A percentile compares a stretch with the other conserved stretches of the same genome.
Conservation (phyloP, 2,888 invertebrate species). For the Chrysomela aeneicollis region DNA sequence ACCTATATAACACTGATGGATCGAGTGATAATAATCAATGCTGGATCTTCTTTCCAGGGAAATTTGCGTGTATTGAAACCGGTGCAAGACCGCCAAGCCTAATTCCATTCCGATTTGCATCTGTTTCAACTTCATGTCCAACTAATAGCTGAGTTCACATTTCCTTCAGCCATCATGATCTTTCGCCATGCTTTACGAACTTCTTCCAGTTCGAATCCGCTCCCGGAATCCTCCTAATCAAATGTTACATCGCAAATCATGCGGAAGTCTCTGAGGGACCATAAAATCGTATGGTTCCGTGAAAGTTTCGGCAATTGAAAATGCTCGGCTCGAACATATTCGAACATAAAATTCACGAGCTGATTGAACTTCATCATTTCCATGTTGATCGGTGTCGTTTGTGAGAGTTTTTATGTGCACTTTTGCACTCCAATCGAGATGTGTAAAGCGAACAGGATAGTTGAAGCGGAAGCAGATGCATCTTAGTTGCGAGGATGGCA, state of each 20-base stretch:
- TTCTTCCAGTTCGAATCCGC: conserved; percentile 43
- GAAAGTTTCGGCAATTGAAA: conserved; percentile 54
- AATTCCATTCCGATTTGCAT: no score
- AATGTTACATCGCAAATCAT: conserved; percentile 53
- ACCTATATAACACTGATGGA: no score
- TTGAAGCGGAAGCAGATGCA: neutral
- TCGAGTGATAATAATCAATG: no score
- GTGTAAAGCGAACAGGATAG: neutral
- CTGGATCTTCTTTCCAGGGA: no score
- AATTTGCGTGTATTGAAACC: no score
- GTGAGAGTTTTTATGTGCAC: neutral
- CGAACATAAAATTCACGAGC: conserved; percentile 42
- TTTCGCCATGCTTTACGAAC: neutral
- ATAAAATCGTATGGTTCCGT: conserved; percentile 52
- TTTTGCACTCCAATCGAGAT: neutral
- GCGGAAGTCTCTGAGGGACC: conserved; percentile 50
- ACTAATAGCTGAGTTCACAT: no score
- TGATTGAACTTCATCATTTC: conserved; percentile 27
- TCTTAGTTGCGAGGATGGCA: neutral
- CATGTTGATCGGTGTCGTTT: conserved; percentile 7
- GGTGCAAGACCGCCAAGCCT: no score
- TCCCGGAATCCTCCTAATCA: conserved; percentile 55
- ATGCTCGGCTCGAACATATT: conserved; percentile 53
- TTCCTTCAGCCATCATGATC: no score
- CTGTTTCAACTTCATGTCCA: no score